These are phyloP conservation scores for Aurelia aurita DNA, from an alignment of 30 jellyfish, hydroid and myxozoan species.

Conservation along the genomic window DNA sequence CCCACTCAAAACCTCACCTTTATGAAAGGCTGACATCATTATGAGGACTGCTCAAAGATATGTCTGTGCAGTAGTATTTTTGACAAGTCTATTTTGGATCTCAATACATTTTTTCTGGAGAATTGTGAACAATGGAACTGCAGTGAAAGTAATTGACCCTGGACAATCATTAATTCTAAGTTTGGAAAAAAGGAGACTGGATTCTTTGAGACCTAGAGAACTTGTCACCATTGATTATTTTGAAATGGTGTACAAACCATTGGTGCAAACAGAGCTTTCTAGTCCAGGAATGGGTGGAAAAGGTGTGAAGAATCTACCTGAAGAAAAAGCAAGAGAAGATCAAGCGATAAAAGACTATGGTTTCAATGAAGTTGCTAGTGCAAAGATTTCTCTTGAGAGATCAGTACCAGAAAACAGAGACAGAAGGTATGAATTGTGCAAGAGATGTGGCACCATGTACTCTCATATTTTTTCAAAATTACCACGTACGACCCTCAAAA, in stretches of 20 bases:
- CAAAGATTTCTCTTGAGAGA: conserved; percentile 88
- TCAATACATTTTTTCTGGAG: conserved; percentile 63
- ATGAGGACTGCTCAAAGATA: conserved; percentile 89
- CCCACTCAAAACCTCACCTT: too few relatives aligned
- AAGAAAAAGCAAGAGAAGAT: conserved; percentile 77
- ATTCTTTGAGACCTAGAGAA: conserved; percentile 37
- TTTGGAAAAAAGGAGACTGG: conserved; percentile 38
- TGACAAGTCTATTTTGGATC: conserved; percentile 84
- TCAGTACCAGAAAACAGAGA: conserved; percentile 87
- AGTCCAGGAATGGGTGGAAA: conserved; percentile 90
- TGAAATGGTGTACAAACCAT: conserved; percentile 35
- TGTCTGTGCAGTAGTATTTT: conserved; percentile 65
- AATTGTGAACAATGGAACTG: conserved; percentile 46
- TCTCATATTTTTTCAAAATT: too few relatives aligned
- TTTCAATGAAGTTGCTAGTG: conserved; percentile 84
- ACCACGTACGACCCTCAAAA: too few relatives aligned
- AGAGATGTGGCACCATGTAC: too few relatives aligned
- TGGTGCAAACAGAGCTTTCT: conserved; percentile 37
- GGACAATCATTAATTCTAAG: conserved; percentile 68
- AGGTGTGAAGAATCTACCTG: conserved; percentile 64
- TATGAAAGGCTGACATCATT: background rate
- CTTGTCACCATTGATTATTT: conserved; percentile 77
- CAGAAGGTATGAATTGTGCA: conserved; percentile 41
- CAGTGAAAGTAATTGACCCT: conserved; percentile 57
- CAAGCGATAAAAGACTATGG: conserved; percentile 76